These are phyloP conservation scores for Sarcophaga rosellei DNA, from an alignment of 2,888 invertebrate genomes.

Conservation along the genomic window DNA sequence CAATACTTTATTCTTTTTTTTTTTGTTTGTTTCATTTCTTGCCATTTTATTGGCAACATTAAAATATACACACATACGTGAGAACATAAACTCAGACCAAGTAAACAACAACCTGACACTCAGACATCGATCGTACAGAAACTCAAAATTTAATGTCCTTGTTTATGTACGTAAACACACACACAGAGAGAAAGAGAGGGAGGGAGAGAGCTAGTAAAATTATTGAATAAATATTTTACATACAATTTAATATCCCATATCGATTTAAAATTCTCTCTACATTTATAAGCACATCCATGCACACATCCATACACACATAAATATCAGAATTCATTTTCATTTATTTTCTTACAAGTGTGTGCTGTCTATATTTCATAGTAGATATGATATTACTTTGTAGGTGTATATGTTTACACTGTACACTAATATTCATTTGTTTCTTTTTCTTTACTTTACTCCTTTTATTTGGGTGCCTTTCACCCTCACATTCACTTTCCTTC, in stretches of 20 bases:
- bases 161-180: too few species aligned
- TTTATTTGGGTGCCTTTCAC: neutral
- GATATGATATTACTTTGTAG: neutral
- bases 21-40: too few species aligned
- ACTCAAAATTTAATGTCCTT: too few species aligned
- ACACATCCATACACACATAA: too few species aligned
- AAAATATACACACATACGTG: neutral
- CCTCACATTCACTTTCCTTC: neutral
- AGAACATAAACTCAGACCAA: neutral
- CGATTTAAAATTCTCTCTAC: neutral
- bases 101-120: neutral
- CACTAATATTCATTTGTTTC: too few species aligned
- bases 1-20: slow-evolving; percentile 15
- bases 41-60: slow-evolving; percentile 43
- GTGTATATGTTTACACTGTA: too few species aligned
- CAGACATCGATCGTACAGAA: neutral
- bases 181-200: too few species aligned
- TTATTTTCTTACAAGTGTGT: too few species aligned
- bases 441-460: neutral
- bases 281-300: too few species aligned
- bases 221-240: neutral
- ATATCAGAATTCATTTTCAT: too few species aligned
- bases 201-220: too few species aligned
- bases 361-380: too few species aligned
- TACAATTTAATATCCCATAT: slow-evolving; percentile 23